These are phyloP conservation scores for Bucorvus abyssinicus DNA, from an alignment of 2,797 vertebrate species.

Conservation along the genomic window DNA sequence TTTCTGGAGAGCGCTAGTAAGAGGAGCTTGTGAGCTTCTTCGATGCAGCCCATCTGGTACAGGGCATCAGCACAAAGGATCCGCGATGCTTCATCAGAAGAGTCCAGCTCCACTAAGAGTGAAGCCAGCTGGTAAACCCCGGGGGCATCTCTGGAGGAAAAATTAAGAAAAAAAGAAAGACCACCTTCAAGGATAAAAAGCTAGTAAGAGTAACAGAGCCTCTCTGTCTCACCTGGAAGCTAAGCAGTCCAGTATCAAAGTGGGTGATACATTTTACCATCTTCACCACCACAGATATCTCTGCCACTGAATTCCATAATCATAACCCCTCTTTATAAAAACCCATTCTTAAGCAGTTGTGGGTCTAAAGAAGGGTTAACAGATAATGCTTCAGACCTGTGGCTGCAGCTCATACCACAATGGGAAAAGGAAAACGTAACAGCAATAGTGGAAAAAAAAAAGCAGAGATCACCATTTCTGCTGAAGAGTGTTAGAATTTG, in stretches of 20 bases:
- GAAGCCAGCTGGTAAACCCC: constrained; percentile 86
- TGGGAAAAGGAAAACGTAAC: background rate
- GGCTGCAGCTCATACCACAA: background rate
- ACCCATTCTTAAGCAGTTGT: background rate
- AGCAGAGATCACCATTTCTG: background rate
- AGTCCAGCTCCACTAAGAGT: constrained; percentile 86
- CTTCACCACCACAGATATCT: background rate
- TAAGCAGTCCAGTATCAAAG: background rate
- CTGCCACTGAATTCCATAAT: background rate
- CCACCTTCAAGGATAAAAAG: background rate
- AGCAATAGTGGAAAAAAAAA: background rate
- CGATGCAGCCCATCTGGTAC: constrained; percentile 84
- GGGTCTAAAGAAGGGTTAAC: background rate
- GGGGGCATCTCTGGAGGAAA: constrained; percentile 74
- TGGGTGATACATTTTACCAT: background rate
- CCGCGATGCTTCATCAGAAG: constrained; percentile 74
- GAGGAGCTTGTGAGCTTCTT: constrained; percentile 88
- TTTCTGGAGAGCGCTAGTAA: constrained; percentile 74
- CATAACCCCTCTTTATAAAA: background rate
- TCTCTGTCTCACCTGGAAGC: background rate
- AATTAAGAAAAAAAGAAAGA: background rate
- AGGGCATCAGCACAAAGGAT: constrained; percentile 90
- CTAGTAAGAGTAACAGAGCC: background rate
- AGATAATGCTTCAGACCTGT: background rate
- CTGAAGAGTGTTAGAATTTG: background rate